These are phyloP conservation scores for Macaria notata DNA, from an alignment of 2,888 invertebrate genomes.

Conservation along the genomic window DNA sequence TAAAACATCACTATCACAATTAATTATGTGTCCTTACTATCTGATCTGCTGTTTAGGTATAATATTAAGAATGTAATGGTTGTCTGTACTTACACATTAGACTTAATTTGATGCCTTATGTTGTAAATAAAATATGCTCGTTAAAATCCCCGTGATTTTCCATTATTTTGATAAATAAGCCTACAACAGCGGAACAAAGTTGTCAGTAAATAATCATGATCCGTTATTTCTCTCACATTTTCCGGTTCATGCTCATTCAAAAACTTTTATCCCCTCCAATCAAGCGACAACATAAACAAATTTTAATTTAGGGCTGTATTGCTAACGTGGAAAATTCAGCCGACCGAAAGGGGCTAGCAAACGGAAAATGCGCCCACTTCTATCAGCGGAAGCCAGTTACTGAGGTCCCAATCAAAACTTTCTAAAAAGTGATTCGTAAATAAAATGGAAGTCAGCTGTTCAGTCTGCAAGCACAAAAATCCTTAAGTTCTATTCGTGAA, in stretches of 20 bases:
- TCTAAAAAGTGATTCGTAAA: neutral
- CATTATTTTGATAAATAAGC: neutral
- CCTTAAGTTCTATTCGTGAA: too few species aligned
- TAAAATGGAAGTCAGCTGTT: too few species aligned
- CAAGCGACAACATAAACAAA: slow-evolving; percentile 60
- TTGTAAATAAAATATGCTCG: too few species aligned
- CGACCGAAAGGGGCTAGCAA: slow-evolving; percentile 60
- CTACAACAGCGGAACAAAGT: slow-evolving; percentile 5
- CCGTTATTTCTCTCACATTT: slow-evolving; percentile 12
- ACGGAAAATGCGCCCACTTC: slow-evolving; percentile 33
- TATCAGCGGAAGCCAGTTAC: slow-evolving; percentile 2
- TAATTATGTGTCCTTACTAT: too few species aligned
- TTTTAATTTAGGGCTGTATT: slow-evolving; percentile 53
- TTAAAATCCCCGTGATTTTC: too few species aligned
- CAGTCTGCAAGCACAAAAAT: too few species aligned
- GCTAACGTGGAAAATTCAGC: slow-evolving; percentile 55
- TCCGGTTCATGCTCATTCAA: slow-evolving; percentile 11
- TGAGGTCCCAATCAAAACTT: neutral
- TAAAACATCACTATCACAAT: too few species aligned
- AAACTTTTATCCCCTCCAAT: slow-evolving; percentile 36
- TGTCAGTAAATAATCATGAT: slow-evolving; percentile 3
- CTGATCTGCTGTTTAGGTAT: too few species aligned
- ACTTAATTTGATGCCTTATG: too few species aligned
- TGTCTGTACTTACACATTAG: too few species aligned
- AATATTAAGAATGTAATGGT: too few species aligned